phyloP scores from a whole-genome alignment of 2,113 vertebrate genomes.

The Corynorhinus townsendii region DNA sequence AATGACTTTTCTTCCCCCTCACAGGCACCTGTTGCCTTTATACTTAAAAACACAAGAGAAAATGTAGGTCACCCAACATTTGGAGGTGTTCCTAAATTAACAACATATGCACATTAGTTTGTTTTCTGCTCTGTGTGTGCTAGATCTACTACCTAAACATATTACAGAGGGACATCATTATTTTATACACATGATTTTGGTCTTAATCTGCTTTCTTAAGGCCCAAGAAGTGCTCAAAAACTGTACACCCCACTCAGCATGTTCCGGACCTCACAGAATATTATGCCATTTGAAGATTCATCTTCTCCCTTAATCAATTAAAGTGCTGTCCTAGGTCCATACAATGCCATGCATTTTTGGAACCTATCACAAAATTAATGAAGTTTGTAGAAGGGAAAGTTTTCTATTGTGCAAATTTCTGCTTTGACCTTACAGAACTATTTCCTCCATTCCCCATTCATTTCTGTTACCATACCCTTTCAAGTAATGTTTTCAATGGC shows the following conservation, averaged over 20 bases:
- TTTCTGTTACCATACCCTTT: background rate
- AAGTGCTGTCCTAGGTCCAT: background rate
- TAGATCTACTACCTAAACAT: background rate
- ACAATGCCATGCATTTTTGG: background rate
- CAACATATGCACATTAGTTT: background rate
- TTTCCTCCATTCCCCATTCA: background rate
- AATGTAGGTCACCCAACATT: background rate
- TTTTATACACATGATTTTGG: background rate
- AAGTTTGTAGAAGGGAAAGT: background rate
- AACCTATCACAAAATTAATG: background rate
- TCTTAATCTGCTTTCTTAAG: slow-evolving; percentile 52
- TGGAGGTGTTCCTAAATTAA: background rate
- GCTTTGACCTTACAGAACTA: background rate
- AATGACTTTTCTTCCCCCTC: background rate
- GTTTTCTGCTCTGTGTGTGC: background rate
- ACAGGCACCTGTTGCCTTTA: background rate
- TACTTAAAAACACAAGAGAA: background rate
- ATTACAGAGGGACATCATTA: background rate
- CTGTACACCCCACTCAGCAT: background rate
- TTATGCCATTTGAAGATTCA: background rate
- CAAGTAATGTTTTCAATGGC: background rate
- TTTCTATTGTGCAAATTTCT: background rate
- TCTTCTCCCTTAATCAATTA: background rate
- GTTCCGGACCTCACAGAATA: slow-evolving; percentile 5
- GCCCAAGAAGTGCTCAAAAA: slow-evolving; percentile 41